Evolutionary conservation across 2,888 invertebrate genomes (phyloP), one percentile per base, ranked within the genome.

Genomic region (Agrochola macilenta): DNA sequence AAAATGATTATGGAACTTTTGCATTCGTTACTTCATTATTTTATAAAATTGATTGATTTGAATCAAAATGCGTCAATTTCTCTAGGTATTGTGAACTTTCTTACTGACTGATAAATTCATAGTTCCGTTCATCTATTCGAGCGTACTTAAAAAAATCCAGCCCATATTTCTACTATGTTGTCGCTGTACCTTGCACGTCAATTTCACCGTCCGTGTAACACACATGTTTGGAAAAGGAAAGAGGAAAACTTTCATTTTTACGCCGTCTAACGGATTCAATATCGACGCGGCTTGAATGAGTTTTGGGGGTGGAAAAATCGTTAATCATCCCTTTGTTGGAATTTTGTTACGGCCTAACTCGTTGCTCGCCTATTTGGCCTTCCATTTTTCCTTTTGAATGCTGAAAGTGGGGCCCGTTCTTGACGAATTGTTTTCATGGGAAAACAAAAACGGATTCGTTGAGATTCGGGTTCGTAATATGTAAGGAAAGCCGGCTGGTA

Each of bases 321-420:
- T 96, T 96, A 96, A 96, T 96, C 96, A 96, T 96, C 92, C 96
- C 95, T 96, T 96, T 96, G 96, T 96, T 96, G 95, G 95, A 96
- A 96, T 96, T 96, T 96, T 96, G 96, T 96, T 95, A 96, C 95
- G 93, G 95, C 93, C 95, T 96, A 96, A 96, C 96, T 96, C 95
- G 96, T 96, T 96, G 95, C 95, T 94, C 94, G 96, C 94, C 95
- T 96, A 95, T 96, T 96, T 96, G 95, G 95, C 92, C 93, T 92
- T 90, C 95, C 94, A 95, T 95, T 96, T 96, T 96, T 96, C 95
- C 95, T 95, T 95, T 94, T 94, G 94, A 94, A 94, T 93, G 92
- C 90, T 89, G 92, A 93, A 95, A 95, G 95, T 95, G 93, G 94
- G 91, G 93, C 92, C 74, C 92, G 93, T 92, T 95, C 95, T 95